Conservation (phyloP, 2,797 vertebrate genomes). For the Sylvia borin region DNA sequence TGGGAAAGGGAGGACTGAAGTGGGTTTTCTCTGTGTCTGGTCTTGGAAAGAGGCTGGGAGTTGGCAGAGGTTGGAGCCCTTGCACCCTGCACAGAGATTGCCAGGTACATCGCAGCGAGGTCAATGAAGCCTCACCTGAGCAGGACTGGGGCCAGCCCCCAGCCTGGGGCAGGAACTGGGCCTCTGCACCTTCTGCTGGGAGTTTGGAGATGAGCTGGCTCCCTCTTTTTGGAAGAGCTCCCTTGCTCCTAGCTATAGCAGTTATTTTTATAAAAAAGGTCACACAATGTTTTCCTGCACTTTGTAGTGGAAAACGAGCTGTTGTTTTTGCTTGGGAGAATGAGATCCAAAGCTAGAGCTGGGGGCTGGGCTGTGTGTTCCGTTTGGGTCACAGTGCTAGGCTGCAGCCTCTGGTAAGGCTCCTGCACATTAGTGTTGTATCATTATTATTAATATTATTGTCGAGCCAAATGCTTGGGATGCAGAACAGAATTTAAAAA, state of each 20-base stretch:
- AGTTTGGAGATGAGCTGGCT: background rate
- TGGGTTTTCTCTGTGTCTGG: background rate
- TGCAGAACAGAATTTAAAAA: background rate
- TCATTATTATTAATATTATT: background rate
- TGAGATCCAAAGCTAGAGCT: background rate
- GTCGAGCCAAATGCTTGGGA: background rate
- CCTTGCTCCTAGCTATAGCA: background rate
- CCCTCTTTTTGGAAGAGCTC: background rate
- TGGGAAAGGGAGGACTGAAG: background rate
- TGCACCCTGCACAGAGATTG: fast-evolving
- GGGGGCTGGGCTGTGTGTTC: background rate
- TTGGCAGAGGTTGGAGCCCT: background rate
- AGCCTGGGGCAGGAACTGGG: background rate
- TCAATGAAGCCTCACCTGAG: background rate
- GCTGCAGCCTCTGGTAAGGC: background rate
- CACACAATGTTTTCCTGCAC: background rate
- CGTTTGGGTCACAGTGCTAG: background rate
- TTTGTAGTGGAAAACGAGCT: background rate
- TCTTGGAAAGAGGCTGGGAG: background rate
- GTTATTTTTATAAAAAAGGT: background rate
- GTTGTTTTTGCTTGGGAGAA: background rate
- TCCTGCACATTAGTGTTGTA: background rate
- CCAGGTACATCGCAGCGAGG: background rate
- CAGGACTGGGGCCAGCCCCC: background rate
- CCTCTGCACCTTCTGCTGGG: fast-evolving